Conservation (phyloP, 2,888 invertebrate species). For the Glaucopsyche alexis region DNA sequence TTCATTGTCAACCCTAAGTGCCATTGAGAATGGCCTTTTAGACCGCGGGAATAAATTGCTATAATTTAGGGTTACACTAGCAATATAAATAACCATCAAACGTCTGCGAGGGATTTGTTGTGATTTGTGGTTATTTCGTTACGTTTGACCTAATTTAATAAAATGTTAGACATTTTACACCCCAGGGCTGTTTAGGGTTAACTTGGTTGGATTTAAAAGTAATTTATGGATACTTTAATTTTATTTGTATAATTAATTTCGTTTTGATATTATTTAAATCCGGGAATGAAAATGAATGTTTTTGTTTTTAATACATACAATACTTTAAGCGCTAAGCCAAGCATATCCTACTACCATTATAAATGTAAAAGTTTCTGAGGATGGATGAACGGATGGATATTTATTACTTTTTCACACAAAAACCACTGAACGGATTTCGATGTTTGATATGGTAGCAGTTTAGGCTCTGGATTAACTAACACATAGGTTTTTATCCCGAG, state of each 20-base stretch:
- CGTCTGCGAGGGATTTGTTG: conserved; percentile 46
- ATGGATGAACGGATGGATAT: too few relatives aligned
- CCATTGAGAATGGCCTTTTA: conserved; percentile 40
- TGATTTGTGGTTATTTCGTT: conserved; percentile 53
- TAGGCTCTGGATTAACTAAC: too few relatives aligned
- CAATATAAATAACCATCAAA: conserved; percentile 40
- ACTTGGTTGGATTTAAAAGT: conserved; percentile 55
- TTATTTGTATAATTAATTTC: not conserved
- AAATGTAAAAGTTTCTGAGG: too few relatives aligned
- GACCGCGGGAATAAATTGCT: conserved; percentile 36
- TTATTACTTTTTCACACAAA: too few relatives aligned
- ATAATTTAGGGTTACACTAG: conserved; percentile 38
- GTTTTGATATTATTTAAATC: not conserved
- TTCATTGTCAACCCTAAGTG: conserved; percentile 64
- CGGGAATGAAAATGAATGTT: not conserved
- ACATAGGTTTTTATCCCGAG: too few relatives aligned
- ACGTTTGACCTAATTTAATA: conserved; percentile 51
- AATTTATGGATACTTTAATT: conserved; percentile 43
- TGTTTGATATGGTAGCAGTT: too few relatives aligned
- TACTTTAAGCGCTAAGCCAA: not conserved
- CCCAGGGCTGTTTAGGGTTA: conserved; percentile 42
- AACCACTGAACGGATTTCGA: too few relatives aligned
- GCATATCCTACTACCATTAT: too few relatives aligned
- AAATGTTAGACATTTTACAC: conserved; percentile 31
- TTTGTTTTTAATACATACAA: not conserved